Percentiles rank a stretch among this genome's conserved stretches.
These are phyloP conservation scores for Dynastes grantii DNA, from an alignment of 2,888 invertebrate genomes.

Conservation along the genomic window DNA sequence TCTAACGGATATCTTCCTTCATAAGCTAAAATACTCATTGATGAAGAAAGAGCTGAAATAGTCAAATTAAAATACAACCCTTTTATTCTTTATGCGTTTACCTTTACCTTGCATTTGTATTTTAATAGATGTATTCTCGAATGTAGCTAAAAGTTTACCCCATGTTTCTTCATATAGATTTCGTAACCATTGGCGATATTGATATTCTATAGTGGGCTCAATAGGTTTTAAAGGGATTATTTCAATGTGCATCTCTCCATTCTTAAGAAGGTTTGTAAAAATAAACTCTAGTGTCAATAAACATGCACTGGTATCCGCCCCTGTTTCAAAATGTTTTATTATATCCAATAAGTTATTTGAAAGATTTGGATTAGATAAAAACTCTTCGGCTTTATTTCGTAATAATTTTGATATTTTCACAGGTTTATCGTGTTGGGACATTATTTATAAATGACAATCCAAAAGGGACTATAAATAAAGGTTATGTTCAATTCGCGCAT, in stretches of 20 bases:
- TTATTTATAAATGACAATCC: slow-evolving; percentile 17
- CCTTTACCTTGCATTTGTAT: slow-evolving; percentile 67
- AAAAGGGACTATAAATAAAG: slow-evolving; percentile 6
- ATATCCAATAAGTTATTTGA: slow-evolving; percentile 80
- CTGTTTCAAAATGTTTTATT: slow-evolving; percentile 77
- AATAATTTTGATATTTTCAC: slow-evolving; percentile 78
- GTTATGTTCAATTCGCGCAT: slow-evolving; percentile 5
- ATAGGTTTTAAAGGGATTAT: slow-evolving; percentile 75
- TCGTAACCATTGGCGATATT: slow-evolving; percentile 80
- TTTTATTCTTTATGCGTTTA: background rate
- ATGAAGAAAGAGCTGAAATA: slow-evolving; percentile 76
- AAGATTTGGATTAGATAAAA: slow-evolving; percentile 78
- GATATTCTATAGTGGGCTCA: slow-evolving; percentile 75
- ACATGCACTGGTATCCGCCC: slow-evolving; percentile 72
- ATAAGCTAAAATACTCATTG: slow-evolving; percentile 81
- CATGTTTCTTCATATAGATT: slow-evolving; percentile 81
- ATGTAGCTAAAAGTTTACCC: slow-evolving; percentile 74
- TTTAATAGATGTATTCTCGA: slow-evolving; percentile 68
- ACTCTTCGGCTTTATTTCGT: slow-evolving; percentile 80
- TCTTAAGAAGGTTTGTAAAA: slow-evolving; percentile 79
- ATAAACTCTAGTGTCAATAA: slow-evolving; percentile 82
- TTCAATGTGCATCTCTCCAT: slow-evolving; percentile 78
- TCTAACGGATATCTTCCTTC: slow-evolving; percentile 82
- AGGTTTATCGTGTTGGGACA: slow-evolving; percentile 41
- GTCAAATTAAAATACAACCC: background rate